Evolutionary conservation across 2,113 vertebrate genomes (phyloP).

Genomic region (Prunella fulvescens): DNA sequence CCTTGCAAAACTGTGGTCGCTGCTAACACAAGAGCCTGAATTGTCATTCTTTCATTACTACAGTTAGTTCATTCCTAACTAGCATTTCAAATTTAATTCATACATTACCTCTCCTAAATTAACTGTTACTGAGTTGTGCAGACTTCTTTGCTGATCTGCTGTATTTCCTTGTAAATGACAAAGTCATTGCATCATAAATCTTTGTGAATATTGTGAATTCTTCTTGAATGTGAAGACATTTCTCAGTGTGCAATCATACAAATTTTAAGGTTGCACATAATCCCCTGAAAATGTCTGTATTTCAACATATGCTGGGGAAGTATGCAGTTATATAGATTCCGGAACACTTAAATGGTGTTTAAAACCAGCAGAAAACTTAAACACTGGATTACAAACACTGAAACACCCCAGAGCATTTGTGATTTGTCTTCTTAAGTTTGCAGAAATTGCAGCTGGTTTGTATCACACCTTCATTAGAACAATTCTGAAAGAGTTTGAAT

Average conservation of each 20-base stretch:
- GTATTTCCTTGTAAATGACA: conserved; percentile 30
- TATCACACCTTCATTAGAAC: background rate
- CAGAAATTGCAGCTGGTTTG: background rate
- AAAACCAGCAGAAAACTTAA: background rate
- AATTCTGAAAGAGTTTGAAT: background rate
- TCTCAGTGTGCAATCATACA: background rate
- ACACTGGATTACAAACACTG: background rate
- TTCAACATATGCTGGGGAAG: background rate
- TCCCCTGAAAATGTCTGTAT: background rate
- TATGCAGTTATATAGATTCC: background rate
- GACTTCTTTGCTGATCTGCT: conserved; percentile 17
- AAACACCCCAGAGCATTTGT: background rate
- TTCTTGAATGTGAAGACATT: background rate
- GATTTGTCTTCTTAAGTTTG: background rate
- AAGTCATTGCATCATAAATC: conserved; percentile 11
- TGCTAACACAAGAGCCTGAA: background rate
- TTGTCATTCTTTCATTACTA: background rate
- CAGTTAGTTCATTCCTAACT: conserved; percentile 4
- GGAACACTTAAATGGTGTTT: background rate
- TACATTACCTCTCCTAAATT: background rate
- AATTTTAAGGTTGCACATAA: background rate
- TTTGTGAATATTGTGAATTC: conserved; percentile 16
- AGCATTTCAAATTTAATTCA: conserved; percentile 20
- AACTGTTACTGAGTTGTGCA: background rate
- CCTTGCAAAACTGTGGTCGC: background rate